Base-by-base conservation (phyloP, 1,140 invertebrate genomes). In the Nixonia krombeini region DNA sequence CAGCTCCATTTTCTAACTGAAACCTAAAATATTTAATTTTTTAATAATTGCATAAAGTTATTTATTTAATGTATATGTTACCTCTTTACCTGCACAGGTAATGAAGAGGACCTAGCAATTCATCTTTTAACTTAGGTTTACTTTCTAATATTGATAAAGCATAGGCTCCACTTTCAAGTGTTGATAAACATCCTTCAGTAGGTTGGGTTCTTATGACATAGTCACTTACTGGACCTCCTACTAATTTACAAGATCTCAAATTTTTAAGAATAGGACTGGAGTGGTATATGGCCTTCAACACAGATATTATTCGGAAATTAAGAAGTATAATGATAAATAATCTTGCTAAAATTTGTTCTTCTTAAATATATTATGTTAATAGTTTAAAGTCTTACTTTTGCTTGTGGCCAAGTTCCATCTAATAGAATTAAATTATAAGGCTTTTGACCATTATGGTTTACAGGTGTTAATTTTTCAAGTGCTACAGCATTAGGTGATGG, bases 341-440 rank as follows among this genome's bases (percentile, higher is more conserved):
- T 18, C n/a, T 1, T 9, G 5, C 13, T 41, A 1, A 23, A 35
- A 68, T 15, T 31, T 37, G n/a, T n/a, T n/a, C n/a, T n/a, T n/a
- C n/a, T n/a, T n/a, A n/a, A n/a, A n/a, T n/a, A n/a, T n/a, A n/a
- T n/a, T n/a, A n/a, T n/a, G n/a, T n/a, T n/a, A n/a, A n/a, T n/a
- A n/a, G n/a, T n/a, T 17, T 44, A 33, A 44, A 28, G 33, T 26
- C 42, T 56, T 72, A 84, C 84, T 59, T 95, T 96, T 7, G 96
- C 94, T 87, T 98, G 95, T 10, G 93, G 91, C 95, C 95, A 98
- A 23, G 95, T 98, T 18, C 95, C 95, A 89, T 98, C 95, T 63
- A 98, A 89, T 41, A 98, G 82, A 31, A 98, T 86, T 28, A 97
- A 85, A 82, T 94, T 96, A 73, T 94, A 95, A 7, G 85, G 72